A percentile compares a stretch with the other conserved stretches of the same genome.
These are phyloP conservation scores for Cataglyphis cursor DNA, from an alignment of 2,888 invertebrate genomes.

Conservation along the genomic window DNA sequence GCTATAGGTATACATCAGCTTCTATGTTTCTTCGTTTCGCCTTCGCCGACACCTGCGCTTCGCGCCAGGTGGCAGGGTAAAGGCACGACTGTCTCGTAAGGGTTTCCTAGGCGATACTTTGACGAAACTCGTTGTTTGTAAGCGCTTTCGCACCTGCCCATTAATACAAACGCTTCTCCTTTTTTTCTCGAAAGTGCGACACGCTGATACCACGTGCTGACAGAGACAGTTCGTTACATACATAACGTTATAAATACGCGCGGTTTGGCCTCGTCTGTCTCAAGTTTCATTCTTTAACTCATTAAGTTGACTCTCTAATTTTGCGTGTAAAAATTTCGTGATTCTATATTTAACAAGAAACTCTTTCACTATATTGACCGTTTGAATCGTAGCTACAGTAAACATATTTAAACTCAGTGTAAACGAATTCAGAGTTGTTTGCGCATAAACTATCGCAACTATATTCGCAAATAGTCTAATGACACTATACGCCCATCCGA, in stretches of 20 bases:
- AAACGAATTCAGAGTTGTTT: background rate
- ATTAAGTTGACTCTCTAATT: background rate
- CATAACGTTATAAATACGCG: slow-evolving; percentile 20
- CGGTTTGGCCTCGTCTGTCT: background rate
- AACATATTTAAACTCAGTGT: background rate
- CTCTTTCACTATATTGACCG: background rate
- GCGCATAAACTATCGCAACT: background rate
- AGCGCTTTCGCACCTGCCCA: slow-evolving; percentile 62
- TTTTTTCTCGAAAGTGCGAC: slow-evolving; percentile 51
- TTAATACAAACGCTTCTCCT: slow-evolving; percentile 7
- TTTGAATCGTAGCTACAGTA: background rate
- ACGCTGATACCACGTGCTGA: slow-evolving; percentile 62
- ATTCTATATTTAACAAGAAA: background rate
- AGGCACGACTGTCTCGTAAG: background rate
- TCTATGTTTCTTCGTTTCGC: slow-evolving; percentile 50
- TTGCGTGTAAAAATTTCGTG: background rate
- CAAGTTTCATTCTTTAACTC: slow-evolving; percentile 29
- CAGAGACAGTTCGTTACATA: slow-evolving; percentile 58
- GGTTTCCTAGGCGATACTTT: slow-evolving; percentile 44
- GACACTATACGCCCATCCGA: background rate
- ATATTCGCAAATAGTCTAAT: background rate
- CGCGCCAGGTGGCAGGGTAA: slow-evolving; percentile 41
- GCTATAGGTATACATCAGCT: slow-evolving; percentile 76
- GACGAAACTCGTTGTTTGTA: slow-evolving; percentile 12
- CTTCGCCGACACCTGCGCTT: slow-evolving; percentile 63